A percentile compares a stretch with the other conserved stretches of the same genome.
These are phyloP conservation scores for Aptenodytes forsteri DNA, from an alignment of 2,113 vertebrate genomes.

Conservation along the genomic window DNA sequence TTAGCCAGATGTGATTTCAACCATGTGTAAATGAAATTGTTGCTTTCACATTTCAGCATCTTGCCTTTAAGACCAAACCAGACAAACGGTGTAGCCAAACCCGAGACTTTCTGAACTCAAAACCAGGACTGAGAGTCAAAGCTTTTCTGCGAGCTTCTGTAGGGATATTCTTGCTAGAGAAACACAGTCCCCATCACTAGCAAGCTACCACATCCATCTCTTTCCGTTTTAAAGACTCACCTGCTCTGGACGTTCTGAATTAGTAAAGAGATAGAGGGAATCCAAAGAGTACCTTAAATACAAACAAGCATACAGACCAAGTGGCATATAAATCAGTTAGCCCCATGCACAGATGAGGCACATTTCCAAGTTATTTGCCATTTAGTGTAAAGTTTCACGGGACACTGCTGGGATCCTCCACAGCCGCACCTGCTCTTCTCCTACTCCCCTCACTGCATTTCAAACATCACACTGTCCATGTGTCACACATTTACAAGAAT, in stretches of 20 bases:
- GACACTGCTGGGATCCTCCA: not conserved
- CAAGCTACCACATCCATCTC: not conserved
- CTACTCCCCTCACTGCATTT: not conserved
- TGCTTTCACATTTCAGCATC: not conserved
- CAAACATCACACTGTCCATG: not conserved
- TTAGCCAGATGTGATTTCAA: not conserved
- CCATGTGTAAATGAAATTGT: not conserved
- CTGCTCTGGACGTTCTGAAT: not conserved
- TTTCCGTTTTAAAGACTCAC: not conserved
- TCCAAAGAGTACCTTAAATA: not conserved
- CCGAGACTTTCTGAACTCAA: not conserved
- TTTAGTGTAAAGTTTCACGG: not conserved
- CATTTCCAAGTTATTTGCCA: not conserved
- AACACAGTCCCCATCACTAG: not conserved
- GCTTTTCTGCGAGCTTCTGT: not conserved
- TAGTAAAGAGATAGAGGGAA: not conserved
- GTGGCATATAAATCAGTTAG: not conserved
- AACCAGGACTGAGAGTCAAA: not conserved
- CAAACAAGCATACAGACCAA: not conserved
- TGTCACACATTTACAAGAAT: not conserved
- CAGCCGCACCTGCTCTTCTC: not conserved
- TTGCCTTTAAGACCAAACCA: not conserved
- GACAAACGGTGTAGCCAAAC: not conserved
- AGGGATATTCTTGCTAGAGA: constrained; percentile 4
- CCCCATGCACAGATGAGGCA: not conserved